Evolutionary conservation across 2,888 invertebrate species (phyloP), one percentile per base, ranked within the genome.

Genomic region (Xanthia togata): DNA sequence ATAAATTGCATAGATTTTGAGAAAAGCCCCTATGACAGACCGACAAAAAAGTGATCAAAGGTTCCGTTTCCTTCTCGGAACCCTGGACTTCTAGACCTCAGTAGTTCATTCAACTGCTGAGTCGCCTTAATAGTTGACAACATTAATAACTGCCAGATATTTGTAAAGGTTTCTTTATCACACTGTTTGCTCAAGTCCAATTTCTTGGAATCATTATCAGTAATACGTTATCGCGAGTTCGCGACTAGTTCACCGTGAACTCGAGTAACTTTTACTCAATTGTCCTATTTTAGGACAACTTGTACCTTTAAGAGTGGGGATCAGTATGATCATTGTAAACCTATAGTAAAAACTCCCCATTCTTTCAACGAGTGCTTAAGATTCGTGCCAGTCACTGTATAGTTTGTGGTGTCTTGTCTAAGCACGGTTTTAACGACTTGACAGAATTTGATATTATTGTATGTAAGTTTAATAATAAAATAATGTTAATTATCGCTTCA

Each of bases 131-230:
- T 14, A 44, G 44, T 44, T 44, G 44, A 14, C 14, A 44, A 44
- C 44, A 44, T 44, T 44, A 59, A 81, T 68, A 79, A 60, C 57
- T 70, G 73, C 76, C 64, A 62, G 72, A 82, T 86, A 84, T 90
- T 85, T 86, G 79, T 84, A 77, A 86, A 87, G 83, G 88, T 84
- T 85, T 75, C 81, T 81, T 90, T 91, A 90, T 90, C 89, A 86
- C 84, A 90, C 79, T 91, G 90, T 91, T 91, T 89, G 89, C 88
- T 90, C 83, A 86, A 88, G 84, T 84, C 79, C 72, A 85, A 88
- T 87, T 92, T 91, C 92, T 92, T 89, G 89, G 93, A 93, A 93
- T 90, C 81, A 82, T 93, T 94, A 95, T 95, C 95, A 89, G 86
- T 89, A 79, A 80, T 73, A 76, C 82, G 87, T 93, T 94, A 94